Evolutionary conservation across 1,140 invertebrate species (phyloP).

Genomic region (Paraescarpia echinospica): DNA sequence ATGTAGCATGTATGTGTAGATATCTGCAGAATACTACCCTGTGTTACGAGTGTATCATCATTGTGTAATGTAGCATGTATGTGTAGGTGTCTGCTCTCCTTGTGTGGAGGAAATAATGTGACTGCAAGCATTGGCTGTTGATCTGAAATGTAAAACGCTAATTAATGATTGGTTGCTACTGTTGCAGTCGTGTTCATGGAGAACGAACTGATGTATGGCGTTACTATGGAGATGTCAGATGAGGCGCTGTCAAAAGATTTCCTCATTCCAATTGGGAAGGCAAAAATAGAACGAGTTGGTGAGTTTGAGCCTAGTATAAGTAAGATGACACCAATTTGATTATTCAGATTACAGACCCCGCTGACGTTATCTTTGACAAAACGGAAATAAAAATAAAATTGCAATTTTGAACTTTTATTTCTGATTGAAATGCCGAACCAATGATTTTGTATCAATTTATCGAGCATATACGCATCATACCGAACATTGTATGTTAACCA

Average conservation of each 20-base stretch:
- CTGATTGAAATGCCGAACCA: too few relatives aligned
- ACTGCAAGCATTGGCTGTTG: background rate
- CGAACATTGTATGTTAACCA: too few relatives aligned
- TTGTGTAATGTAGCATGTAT: background rate
- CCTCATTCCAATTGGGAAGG: slow-evolving; percentile 92
- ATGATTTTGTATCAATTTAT: too few relatives aligned
- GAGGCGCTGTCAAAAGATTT: slow-evolving; percentile 90
- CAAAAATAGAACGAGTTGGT: slow-evolving; percentile 85
- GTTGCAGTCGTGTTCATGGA: slow-evolving; percentile 85
- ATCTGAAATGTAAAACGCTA: slow-evolving; percentile 5
- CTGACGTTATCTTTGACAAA: too few relatives aligned
- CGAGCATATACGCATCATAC: too few relatives aligned
- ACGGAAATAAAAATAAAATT: too few relatives aligned
- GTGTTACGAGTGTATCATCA: too few relatives aligned
- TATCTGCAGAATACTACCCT: too few relatives aligned
- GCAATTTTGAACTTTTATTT: too few relatives aligned
- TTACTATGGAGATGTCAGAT: slow-evolving; percentile 86
- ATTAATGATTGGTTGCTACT: background rate
- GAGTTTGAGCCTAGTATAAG: slow-evolving; percentile 28
- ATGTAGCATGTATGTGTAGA: too few relatives aligned
- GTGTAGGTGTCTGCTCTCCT: background rate
- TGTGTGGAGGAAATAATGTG: background rate
- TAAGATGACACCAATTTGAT: too few relatives aligned
- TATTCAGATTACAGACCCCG: too few relatives aligned
- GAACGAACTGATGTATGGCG: slow-evolving; percentile 95